phyloP scores from a whole-genome alignment of 2,113 vertebrate species.

The Rana temporaria region DNA sequence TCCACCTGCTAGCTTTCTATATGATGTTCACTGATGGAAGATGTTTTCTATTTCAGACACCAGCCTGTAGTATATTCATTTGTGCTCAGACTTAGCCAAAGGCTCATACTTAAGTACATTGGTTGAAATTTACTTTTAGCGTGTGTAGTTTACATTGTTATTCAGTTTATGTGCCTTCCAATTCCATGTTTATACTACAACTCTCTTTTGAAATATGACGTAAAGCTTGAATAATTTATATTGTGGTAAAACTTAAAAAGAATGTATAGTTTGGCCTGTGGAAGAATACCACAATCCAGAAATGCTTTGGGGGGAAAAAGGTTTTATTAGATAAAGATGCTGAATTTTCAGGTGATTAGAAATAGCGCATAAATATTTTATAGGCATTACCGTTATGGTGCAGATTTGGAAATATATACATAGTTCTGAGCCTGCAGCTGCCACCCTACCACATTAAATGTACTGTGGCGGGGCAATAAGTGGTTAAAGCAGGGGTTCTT shows the following conservation, averaged over 20 bases:
- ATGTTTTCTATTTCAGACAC: conserved; percentile 7
- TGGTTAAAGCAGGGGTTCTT: too few species aligned
- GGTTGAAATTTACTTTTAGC: neutral
- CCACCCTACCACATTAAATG: too few species aligned
- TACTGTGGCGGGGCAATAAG: too few species aligned
- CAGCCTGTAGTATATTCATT: conserved; percentile 4
- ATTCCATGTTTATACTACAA: neutral
- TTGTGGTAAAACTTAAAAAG: neutral
- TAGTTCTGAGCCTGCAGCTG: too few species aligned
- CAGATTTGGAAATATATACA: too few species aligned
- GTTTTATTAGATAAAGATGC: too few species aligned
- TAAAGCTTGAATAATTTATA: conserved; percentile 9
- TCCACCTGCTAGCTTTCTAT: conserved; percentile 51
- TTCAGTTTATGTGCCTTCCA: conserved; percentile 7
- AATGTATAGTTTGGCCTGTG: neutral
- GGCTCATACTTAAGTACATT: neutral
- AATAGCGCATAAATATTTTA: neutral
- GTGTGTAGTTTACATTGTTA: neutral
- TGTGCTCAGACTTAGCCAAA: neutral
- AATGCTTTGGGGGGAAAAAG: too few species aligned
- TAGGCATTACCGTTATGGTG: too few species aligned
- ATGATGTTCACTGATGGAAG: conserved; percentile 37
- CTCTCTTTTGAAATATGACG: neutral
- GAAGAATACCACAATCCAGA: neutral
- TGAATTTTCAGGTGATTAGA: neutral